Conservation (phyloP, 2,797 vertebrate genomes). For the Melanogrammus aeglefinus region DNA sequence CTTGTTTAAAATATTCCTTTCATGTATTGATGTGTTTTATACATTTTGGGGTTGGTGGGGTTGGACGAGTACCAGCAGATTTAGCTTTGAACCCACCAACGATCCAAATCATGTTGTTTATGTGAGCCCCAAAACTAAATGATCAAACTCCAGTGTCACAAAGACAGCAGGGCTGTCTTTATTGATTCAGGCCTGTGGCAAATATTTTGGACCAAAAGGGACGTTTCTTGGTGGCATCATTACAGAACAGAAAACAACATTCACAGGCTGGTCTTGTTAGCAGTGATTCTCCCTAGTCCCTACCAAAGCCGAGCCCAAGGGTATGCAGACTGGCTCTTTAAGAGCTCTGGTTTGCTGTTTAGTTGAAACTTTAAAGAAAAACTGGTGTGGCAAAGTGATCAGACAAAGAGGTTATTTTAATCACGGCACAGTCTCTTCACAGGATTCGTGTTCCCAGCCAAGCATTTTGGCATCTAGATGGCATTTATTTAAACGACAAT, state of each 20-base stretch:
- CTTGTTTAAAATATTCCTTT: not conserved
- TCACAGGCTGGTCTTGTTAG: not conserved
- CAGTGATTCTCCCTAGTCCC: not conserved
- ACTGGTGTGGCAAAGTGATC: not conserved
- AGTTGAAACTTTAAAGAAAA: not conserved
- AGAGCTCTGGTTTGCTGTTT: not conserved
- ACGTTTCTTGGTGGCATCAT: conserved; percentile 1
- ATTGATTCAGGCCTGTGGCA: not conserved
- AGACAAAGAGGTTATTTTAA: not conserved
- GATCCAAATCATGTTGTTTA: not conserved
- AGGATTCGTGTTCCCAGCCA: not conserved
- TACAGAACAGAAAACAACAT: not conserved
- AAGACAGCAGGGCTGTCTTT: not conserved
- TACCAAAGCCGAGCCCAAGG: not conserved
- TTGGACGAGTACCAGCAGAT: not conserved
- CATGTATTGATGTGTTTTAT: not conserved
- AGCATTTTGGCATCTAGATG: not conserved
- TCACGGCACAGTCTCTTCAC: not conserved
- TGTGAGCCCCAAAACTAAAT: not conserved
- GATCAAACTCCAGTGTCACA: not conserved
- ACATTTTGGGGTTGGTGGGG: not conserved
- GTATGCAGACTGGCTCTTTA: not conserved
- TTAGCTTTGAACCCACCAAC: not conserved
- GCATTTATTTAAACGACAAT: not conserved
- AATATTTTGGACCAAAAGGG: not conserved